Conservation (phyloP, 2,888 invertebrate species). For the Drosophila siamana region DNA sequence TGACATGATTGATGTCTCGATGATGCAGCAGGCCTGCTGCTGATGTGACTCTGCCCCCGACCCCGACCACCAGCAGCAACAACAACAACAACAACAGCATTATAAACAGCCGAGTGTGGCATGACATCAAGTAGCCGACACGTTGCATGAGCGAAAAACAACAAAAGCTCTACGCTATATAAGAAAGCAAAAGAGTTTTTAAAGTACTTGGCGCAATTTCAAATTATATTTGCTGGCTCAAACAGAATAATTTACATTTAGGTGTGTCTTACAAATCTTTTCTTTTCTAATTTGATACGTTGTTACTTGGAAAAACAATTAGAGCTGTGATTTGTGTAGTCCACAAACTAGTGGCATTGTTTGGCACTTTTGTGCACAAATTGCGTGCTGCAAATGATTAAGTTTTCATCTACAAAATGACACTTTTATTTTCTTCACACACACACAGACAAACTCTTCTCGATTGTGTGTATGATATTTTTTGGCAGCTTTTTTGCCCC, state of each 20-base stretch:
- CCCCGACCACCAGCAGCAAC: too few relatives aligned
- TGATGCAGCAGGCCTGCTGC: conserved; percentile 12
- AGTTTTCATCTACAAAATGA: conserved; percentile 64
- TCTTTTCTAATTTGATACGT: neutral
- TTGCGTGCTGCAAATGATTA: conserved; percentile 68
- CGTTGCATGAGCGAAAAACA: too few relatives aligned
- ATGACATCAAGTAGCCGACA: conserved; percentile 50
- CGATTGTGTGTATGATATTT: conserved; percentile 35
- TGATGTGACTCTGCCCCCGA: neutral
- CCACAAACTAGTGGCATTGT: conserved; percentile 26
- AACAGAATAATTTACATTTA: too few relatives aligned
- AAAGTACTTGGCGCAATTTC: too few relatives aligned
- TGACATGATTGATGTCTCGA: conserved; percentile 75
- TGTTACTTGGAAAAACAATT: conserved; percentile 40
- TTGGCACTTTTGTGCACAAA: conserved; percentile 19
- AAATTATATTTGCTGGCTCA: too few relatives aligned
- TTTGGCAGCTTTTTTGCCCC: conserved; percentile 52
- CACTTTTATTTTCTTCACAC: conserved; percentile 66
- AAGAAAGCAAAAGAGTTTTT: too few relatives aligned
- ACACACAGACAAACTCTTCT: conserved; percentile 5
- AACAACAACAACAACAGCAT: conserved; percentile 27
- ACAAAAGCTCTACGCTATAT: too few relatives aligned
- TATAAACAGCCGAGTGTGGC: conserved; percentile 1
- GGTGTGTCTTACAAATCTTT: too few relatives aligned
- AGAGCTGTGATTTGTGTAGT: conserved; percentile 4